Conservation (phyloP, 2,888 invertebrate species). For the Parasteatoda lunata region DNA sequence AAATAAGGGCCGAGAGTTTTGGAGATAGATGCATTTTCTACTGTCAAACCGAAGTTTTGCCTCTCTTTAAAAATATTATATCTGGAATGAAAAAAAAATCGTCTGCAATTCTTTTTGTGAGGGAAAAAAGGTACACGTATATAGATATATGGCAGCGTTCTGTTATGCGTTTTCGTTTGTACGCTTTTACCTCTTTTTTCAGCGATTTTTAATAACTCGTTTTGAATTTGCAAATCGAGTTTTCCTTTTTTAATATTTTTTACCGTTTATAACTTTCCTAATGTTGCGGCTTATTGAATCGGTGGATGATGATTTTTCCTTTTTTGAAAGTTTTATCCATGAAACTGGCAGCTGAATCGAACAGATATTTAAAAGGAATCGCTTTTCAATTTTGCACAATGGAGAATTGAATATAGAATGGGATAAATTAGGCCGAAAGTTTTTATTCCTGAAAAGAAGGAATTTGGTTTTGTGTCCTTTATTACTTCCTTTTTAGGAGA, state of each 20-base stretch:
- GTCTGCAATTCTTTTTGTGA: constrained; percentile 25
- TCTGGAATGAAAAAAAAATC: constrained; percentile 20
- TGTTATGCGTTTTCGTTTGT: constrained; percentile 34
- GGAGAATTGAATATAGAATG: constrained; percentile 19
- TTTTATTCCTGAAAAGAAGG: background rate
- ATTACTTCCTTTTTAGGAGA: too few relatives aligned
- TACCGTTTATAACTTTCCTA: constrained; percentile 4
- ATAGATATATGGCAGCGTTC: constrained; percentile 22
- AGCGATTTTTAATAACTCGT: constrained; percentile 39
- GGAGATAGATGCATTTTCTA: constrained; percentile 57
- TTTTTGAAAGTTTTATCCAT: constrained; percentile 22
- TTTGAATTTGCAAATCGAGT: constrained; percentile 38
- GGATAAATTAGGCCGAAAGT: background rate
- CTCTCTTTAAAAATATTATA: constrained; percentile 58
- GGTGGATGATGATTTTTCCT: constrained; percentile 36
- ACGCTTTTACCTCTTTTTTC: constrained; percentile 18
- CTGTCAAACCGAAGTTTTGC: constrained; percentile 59
- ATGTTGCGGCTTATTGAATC: constrained; percentile 55
- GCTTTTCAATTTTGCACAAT: constrained; percentile 55
- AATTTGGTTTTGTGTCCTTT: too few relatives aligned
- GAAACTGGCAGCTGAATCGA: constrained; percentile 54
- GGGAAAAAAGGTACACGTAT: constrained; percentile 13
- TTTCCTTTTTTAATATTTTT: constrained; percentile 9
- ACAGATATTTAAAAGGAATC: constrained; percentile 49
- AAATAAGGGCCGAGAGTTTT: constrained; percentile 35